phyloP scores from a whole-genome alignment of 1,140 invertebrate genomes.

The Drosophila pruinosa region DNA sequence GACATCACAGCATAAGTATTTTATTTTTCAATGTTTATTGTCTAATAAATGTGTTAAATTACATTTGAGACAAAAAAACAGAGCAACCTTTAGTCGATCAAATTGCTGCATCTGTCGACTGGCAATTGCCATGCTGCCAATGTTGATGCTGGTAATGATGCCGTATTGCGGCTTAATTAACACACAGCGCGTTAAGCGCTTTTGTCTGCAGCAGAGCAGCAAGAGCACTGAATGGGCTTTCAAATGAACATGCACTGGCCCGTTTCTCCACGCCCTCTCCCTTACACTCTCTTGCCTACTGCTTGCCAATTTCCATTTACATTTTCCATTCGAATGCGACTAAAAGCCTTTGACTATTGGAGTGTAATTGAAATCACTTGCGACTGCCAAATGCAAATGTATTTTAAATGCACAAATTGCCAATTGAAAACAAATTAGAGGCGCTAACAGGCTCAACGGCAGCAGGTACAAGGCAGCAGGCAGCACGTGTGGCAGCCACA shows the following conservation, averaged over 20 bases:
- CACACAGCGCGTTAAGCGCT: slow-evolving; percentile 72
- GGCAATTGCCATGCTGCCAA: slow-evolving; percentile 42
- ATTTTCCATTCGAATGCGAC: neutral
- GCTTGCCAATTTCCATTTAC: neutral
- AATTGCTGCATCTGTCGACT: neutral
- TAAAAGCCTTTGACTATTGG: slow-evolving; percentile 60
- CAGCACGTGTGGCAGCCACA: slow-evolving; percentile 10
- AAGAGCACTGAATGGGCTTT: slow-evolving; percentile 27
- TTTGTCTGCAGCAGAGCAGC: slow-evolving; percentile 47
- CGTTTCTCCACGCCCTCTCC: neutral
- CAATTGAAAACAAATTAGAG: slow-evolving; percentile 32
- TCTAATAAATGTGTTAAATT: too few relatives aligned
- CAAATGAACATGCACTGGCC: slow-evolving; percentile 21
- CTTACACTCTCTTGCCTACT: neutral
- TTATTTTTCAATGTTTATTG: too few relatives aligned
- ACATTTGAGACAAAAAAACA: neutral
- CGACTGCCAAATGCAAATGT: slow-evolving; percentile 14
- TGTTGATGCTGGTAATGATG: slow-evolving; percentile 78
- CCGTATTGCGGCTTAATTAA: slow-evolving; percentile 78
- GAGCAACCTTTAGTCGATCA: neutral
- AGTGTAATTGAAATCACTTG: slow-evolving; percentile 64
- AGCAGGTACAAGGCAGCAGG: neutral
- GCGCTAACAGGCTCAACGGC: neutral
- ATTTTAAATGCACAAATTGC: slow-evolving; percentile 42
- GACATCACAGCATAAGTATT: too few relatives aligned